Evolutionary conservation across 2,797 vertebrate genomes (phyloP).

Genomic region (Thunnus albacares): DNA sequence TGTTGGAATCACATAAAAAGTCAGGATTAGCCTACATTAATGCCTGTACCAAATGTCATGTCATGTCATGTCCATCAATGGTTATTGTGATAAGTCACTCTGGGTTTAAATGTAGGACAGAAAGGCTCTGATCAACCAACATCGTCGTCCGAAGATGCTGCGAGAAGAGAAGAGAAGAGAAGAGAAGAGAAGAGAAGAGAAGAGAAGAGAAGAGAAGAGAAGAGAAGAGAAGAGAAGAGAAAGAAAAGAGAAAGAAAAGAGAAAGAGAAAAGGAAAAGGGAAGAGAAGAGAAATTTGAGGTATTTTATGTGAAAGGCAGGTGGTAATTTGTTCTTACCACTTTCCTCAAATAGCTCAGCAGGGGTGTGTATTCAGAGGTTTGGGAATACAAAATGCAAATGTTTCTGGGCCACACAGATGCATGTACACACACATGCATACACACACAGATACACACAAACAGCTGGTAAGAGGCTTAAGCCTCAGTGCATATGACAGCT

Average conservation of each 20-base stretch:
- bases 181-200: background rate
- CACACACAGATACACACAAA: slow-evolving; percentile 32
- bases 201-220: too few relatives aligned
- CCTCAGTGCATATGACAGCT: slow-evolving; percentile 62
- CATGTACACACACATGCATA: slow-evolving; percentile 25
- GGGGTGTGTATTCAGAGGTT: slow-evolving; percentile 30
- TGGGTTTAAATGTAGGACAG: background rate
- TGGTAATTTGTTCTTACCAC: slow-evolving; percentile 11
- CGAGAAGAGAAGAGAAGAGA: background rate
- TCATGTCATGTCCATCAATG: background rate
- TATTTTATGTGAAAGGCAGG: slow-evolving; percentile 20
- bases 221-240: too few relatives aligned
- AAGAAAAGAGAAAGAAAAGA: background rate
- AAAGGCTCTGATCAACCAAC: background rate
- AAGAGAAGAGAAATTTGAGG: background rate
- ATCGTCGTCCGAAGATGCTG: background rate
- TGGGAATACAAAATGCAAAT: slow-evolving; percentile 51
- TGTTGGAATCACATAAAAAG: slow-evolving; percentile 3
- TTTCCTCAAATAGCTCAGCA: slow-evolving; percentile 41
- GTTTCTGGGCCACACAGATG: slow-evolving; percentile 51
- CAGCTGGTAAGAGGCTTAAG: slow-evolving; percentile 75
- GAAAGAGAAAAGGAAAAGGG: too few relatives aligned
- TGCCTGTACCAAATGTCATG: background rate
- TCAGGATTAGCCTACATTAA: too few relatives aligned
- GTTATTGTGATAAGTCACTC: background rate